Conservation (phyloP, 2,888 invertebrate genomes). For the Drosophila melanosoma region DNA sequence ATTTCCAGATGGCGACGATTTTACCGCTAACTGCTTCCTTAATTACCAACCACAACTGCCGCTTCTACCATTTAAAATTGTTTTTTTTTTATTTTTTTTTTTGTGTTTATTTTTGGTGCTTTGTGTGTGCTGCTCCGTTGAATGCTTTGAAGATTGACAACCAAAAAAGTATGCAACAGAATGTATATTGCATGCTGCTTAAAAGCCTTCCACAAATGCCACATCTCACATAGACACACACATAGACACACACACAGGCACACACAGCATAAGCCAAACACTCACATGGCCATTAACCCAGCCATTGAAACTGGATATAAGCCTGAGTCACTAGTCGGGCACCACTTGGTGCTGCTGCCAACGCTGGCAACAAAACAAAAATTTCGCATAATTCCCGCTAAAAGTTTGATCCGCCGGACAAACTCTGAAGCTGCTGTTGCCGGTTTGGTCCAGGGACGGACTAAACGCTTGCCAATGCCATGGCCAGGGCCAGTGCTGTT, state of each 20-base stretch:
- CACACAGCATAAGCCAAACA: conserved; percentile 38
- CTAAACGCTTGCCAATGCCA: conserved; percentile 55
- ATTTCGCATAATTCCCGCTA: conserved; percentile 72
- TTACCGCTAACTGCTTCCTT: conserved; percentile 12
- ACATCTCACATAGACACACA: conserved; percentile 15
- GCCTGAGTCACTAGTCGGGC: conserved; percentile 21
- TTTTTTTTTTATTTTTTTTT: background rate
- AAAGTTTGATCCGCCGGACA: conserved; percentile 55
- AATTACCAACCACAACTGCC: conserved; percentile 23
- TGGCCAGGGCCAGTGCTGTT: conserved; percentile 5
- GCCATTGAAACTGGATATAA: conserved; percentile 52
- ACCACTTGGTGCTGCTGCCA: conserved; percentile 32
- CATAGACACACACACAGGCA: conserved; percentile 7
- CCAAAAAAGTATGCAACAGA: conserved; percentile 49
- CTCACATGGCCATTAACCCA: conserved; percentile 62
- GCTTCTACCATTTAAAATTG: conserved; percentile 3
- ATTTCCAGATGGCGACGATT: conserved; percentile 1
- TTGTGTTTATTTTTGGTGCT: conserved; percentile 23
- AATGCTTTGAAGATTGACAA: conserved; percentile 61
- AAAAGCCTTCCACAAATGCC: conserved; percentile 53
- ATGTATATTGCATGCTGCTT: conserved; percentile 48
- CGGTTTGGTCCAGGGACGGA: conserved; percentile 13
- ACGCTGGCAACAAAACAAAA: conserved; percentile 64
- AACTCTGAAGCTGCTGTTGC: conserved; percentile 5
- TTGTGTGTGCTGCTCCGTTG: conserved; percentile 40